Evolutionary conservation across 2,888 invertebrate species (phyloP), one percentile per base, ranked within the genome.

Genomic region (Drosophila anomelani): DNA sequence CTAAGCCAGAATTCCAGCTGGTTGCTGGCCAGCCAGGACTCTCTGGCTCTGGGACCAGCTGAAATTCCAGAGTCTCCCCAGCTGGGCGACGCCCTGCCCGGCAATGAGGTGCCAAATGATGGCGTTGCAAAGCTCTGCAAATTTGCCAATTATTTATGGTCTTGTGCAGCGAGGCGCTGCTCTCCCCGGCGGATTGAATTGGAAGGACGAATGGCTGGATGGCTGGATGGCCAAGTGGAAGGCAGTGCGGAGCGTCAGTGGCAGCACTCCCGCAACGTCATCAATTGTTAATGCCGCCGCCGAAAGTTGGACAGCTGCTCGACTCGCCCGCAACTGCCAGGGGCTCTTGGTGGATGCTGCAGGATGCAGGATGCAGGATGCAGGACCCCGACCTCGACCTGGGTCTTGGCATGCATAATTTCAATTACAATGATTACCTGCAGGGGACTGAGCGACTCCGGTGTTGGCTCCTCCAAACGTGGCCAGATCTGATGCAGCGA

Each of bases 401-500:
- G 20, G 7, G 4, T 20, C 1, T 23, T 15, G 54, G 39, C 51
- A 17, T 34, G 56, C 53, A 66, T 67, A 66, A 54, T 67, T 79
- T 75, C 73, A 77, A 77, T 77, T 72, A 75, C 60, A 49, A 43
- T 67, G 63, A 61, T 80, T 79, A 68, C 97, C 95, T 97, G 97
- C 58, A 97, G 93, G 4, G 96, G 95, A 60, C 96, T 96, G 69
- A 92, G 85, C 1, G 94, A 93, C 32, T 93, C 93, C 68, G 93
- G 93, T 62, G 94, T 94, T 0, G 94, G 94, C 82, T 95, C 95
- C 83, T 94, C 93, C 80, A 93, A 91, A 13, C 95, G 94, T 0
- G 97, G 97, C 94, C 96, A 97, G 57, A 98, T 94, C 92, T 97
- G 97, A 59, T 96, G 96, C 64, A 98, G 94, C 89, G 98, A 97